These are phyloP conservation scores for Cephonodes hylas DNA, from an alignment of 2,888 invertebrate genomes.

Conservation along the genomic window DNA sequence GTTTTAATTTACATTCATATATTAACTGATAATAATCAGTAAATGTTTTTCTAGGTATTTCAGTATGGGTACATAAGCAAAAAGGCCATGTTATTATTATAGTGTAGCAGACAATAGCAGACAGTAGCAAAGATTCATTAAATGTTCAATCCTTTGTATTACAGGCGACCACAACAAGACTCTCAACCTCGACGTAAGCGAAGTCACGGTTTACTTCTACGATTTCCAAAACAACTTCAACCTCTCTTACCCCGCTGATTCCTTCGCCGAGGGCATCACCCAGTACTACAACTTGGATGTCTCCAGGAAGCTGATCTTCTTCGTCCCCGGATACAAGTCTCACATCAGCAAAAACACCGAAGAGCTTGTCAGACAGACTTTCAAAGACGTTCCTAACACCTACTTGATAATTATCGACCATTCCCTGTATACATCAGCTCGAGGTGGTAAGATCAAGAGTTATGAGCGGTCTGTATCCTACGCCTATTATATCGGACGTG, in stretches of 20 bases:
- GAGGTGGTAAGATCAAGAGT: constrained; percentile 56
- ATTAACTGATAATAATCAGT: too few species aligned
- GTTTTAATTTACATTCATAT: too few species aligned
- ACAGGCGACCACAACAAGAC: constrained; percentile 66
- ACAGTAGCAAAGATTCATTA: too few species aligned
- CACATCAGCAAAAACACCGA: constrained; percentile 62
- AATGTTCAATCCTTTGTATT: constrained; percentile 19
- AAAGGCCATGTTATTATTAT: too few species aligned
- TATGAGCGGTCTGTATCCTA: constrained; percentile 66
- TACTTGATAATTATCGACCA: constrained; percentile 70
- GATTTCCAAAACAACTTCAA: constrained; percentile 70
- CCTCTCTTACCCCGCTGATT: constrained; percentile 50
- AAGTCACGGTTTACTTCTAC: constrained; percentile 61
- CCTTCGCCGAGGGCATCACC: constrained; percentile 52
- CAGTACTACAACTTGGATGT: constrained; percentile 57
- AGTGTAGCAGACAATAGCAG: too few species aligned
- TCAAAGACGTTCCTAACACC: constrained; percentile 56
- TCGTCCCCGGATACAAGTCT: constrained; percentile 72
- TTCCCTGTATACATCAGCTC: constrained; percentile 60
- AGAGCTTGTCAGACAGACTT: constrained; percentile 59
- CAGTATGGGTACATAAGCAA: too few species aligned
- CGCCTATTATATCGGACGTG: constrained; percentile 57
- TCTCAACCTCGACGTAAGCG: constrained; percentile 53
- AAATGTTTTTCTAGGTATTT: too few species aligned
- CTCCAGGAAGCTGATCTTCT: constrained; percentile 59